Evolutionary conservation across 2,797 vertebrate genomes (phyloP), one percentile per base, ranked within the genome.

Genomic region (Austrolebias charrua): DNA sequence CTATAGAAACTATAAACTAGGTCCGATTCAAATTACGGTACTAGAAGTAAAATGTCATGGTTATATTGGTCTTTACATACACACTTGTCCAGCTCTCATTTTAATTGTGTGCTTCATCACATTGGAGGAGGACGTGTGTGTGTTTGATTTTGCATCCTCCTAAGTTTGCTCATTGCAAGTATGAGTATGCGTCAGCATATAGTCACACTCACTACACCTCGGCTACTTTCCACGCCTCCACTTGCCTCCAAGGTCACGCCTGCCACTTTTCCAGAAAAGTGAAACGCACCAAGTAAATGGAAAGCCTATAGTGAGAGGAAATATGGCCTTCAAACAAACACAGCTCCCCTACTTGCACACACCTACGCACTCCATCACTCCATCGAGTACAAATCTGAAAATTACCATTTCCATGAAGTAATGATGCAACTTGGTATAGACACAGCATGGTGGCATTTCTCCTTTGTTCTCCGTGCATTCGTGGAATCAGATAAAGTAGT

Each of bases 341-440:
- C 29, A 9, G 7, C 60, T 48, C 56, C 63, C 62, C 63, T 47
- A 50, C 73, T 64, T 6, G 2, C 57, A 7, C 66, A 77, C 80
- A 77, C 82, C 73, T 67, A 85, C 82, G 42, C 84, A 63, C 12
- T 2, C 66, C 15, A 66, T 73, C 75, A 59, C 63, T 78, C 67
- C 65, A 52, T 67, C 64, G 35, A 19, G 76, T 66, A 78, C 69
- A 82, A 66, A 74, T 57, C 63, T 40, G 0, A 67, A 80, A 86
- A 84, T 81, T 76, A 78, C 75, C 76, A 68, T 79, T 55, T 60
- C 61, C 50, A 43, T 31, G 55, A 65, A 55, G 52, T 79, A 83
- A 85, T 80, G 79, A 83, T 80, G 84, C n/a, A 64, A 68, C 60
- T 67, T 28, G 54, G 56, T 43, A 78, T 66, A 69, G 82, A 75